Evolutionary conservation across 2,888 invertebrate genomes (phyloP), one percentile per base, ranked within the genome.

Genomic region (Scotopteryx bipunctaria): DNA sequence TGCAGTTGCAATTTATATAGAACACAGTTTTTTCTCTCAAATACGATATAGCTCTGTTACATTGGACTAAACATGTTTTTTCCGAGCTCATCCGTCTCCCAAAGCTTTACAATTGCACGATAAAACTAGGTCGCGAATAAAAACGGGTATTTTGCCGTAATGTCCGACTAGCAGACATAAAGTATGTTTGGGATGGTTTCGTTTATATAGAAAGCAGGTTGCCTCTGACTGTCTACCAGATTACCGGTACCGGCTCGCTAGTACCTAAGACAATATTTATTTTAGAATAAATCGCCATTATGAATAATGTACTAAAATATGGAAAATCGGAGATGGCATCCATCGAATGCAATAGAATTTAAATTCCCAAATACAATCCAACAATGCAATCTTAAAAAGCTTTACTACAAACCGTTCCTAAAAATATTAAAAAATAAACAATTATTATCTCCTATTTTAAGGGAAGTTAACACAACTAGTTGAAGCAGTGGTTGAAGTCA

Each of bases 141-240:
- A 56, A 49, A 45, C 25, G 37, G 44, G 31, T 51, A 37, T 38
- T 48, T 53, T 33, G 19, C 43, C 40, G 46, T 59, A 61, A 63
- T 53, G 56, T 48, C 52, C 55, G 61, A 53, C 54, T 63, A 55
- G 58, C 51, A 55, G 50, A 45, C 59, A 62, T 66, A 71, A 72
- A 71, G 71, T 71, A 70, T 64, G 63, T 61, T 54, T 55, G 56
- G 57, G 67, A 60, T 67, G 31, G 14, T 25, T 8, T 4, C 11
- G 25, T 25, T 46, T 16, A n/a, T 31, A 1, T 32, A 38, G 17
- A 13, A 32, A 35, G 14, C 27, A 9, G 33, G 27, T 15, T 9
- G 1, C 15, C 0, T 6, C n/a, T n/a, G n/a, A 4, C 25, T 9
- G 31, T 4, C 23, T n/a, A 23, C 23, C n/a, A 25, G 21, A 5